Conservation (phyloP, 2,113 vertebrate genomes). For the Scomber japonicus region DNA sequence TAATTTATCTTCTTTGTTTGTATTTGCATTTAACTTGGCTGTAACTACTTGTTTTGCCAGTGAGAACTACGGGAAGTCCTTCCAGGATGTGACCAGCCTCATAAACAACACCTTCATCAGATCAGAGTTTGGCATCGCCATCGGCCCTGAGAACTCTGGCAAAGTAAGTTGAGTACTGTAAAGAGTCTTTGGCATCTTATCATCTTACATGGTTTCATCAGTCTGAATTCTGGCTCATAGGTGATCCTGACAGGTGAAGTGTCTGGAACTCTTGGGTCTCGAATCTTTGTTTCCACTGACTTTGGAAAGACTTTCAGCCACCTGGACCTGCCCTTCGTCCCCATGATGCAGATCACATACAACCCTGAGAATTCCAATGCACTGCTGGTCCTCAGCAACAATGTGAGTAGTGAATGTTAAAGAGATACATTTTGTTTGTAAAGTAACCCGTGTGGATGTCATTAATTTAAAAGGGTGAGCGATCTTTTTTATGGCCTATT, state of each 20-base stretch:
- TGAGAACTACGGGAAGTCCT: constrained; percentile 93
- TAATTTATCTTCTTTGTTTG: too few relatives aligned
- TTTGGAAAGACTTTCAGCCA: constrained; percentile 88
- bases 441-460: constrained; percentile 1
- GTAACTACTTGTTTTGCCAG: constrained; percentile 74
- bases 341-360: constrained; percentile 88
- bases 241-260: constrained; percentile 93
- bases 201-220: neutral
- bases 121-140: constrained; percentile 92
- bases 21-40: constrained; percentile 28
- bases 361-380: constrained; percentile 84
- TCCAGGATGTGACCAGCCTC: constrained; percentile 89
- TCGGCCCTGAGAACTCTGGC: constrained; percentile 91
- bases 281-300: constrained; percentile 90
- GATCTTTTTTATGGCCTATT: neutral
- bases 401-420: constrained; percentile 79
- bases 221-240: constrained; percentile 72
- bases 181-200: neutral
- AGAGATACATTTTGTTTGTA: neutral
- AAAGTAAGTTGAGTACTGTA: constrained; percentile 83
- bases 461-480: neutral
- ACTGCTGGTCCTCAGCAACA: constrained; percentile 87
- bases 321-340: constrained; percentile 89
- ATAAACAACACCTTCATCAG: constrained; percentile 95
- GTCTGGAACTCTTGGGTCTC: constrained; percentile 83